Evolutionary conservation across 1,140 invertebrate genomes (phyloP).

Genomic region (Monochamus saltuarius): DNA sequence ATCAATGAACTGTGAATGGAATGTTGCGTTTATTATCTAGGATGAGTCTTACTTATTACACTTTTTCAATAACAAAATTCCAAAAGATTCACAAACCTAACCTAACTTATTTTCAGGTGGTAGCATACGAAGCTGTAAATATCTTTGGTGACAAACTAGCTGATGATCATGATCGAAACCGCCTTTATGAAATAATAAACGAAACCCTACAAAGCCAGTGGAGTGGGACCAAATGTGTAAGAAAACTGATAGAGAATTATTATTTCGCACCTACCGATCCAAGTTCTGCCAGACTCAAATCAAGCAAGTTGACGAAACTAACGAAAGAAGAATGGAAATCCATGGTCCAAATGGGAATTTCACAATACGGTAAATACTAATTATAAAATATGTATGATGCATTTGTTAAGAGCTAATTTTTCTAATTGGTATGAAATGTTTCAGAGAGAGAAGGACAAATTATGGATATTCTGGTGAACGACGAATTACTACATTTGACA

Average conservation of each 20-base stretch:
- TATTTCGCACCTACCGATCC: slow-evolving; percentile 39
- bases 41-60: too few relatives aligned
- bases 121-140: slow-evolving; percentile 72
- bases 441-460: slow-evolving; percentile 59
- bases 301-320: slow-evolving; percentile 32
- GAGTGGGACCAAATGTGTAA: slow-evolving; percentile 51
- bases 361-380: slow-evolving; percentile 62
- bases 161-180: slow-evolving; percentile 63
- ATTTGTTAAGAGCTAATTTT: slow-evolving; percentile 11
- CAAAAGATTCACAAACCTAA: too few relatives aligned
- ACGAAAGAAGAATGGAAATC: slow-evolving; percentile 60
- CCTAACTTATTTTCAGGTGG: slow-evolving; percentile 55
- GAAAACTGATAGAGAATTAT: slow-evolving; percentile 24
- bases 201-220: slow-evolving; percentile 56
- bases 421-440: slow-evolving; percentile 20
- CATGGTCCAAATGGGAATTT: slow-evolving; percentile 66
- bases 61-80: too few relatives aligned
- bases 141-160: slow-evolving; percentile 80
- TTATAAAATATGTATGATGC: not conserved
- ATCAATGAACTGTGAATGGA: too few relatives aligned
- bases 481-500: slow-evolving; percentile 66
- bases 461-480: slow-evolving; percentile 61
- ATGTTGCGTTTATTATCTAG: too few relatives aligned
- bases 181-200: slow-evolving; percentile 67
- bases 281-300: slow-evolving; percentile 12